Evolutionary conservation across 2,113 vertebrate genomes (phyloP), one percentile per base, ranked within the genome.

Genomic region (Ameiurus melas): DNA sequence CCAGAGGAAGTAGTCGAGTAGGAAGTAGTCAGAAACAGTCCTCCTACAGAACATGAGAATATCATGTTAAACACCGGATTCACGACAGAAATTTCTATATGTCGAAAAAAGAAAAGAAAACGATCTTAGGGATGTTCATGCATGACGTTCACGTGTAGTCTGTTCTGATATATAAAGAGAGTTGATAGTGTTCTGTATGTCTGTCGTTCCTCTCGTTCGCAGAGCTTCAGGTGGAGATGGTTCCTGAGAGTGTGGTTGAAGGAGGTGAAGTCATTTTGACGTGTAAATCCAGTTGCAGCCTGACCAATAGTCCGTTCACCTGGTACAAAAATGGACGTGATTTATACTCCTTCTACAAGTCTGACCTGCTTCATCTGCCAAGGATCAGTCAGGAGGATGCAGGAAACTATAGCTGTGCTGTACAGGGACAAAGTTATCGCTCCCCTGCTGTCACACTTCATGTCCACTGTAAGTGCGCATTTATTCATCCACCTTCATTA

Each of bases 221-320:
- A 90, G 85, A 70, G 3, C 89, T 90, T n/a, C 86, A 87, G 89
- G 86, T 87, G 89, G 83, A 87, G 39, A 79, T 30, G 39, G 17
- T 58, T 73, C 16, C 43, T 47, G 39, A 60, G 77, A 87, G 1
- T 3, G 86, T 85, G 27, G n/a, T 16, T n/a, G 86, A 73, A 6
- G n/a, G 64, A 90, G 64, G 70, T 73, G 5, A 20, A 60, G 86
- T 90, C 27, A 82, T 22, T 81, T 82, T 90, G 7, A 90, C 0
- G 39, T 90, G 89, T 85, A 90, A 80, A 85, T 87, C 60, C 73
- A 79, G 70, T 75, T 87, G 89, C 86, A 62, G 8, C 20, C 73
- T 80, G 73, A 47, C 85, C 60, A 53, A 82, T 51, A 43, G 25
- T n/a, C 62, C 79, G 57, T 89, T 90, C 86, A 81, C 58, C 86